Base-by-base conservation (phyloP, 64 coral and sea anemone species). In the Stichodactyla helianthus region DNA sequence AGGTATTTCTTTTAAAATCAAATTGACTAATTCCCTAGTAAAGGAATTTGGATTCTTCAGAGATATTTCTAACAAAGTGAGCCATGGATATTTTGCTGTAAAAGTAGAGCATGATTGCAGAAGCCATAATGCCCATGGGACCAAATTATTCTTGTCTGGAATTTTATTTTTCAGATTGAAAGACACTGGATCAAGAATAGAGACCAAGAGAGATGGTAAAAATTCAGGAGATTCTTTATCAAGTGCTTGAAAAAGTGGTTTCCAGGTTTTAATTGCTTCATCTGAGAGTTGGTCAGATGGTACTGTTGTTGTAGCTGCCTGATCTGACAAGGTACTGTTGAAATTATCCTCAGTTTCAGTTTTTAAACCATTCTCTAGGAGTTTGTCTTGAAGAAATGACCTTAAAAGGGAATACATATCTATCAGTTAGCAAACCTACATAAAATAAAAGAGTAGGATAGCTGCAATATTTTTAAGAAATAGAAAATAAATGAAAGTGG, bases 171-270 rank as follows among this genome's bases (percentile, higher is more conserved):
- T 18, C 9, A 82, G 6, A 54, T 54, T 17, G 5, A n/a, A 9
- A 61, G 22, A 74, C 68, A 27, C 15, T 82, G 54, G 60, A 19
- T 59, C 61, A 27, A 89, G 7, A 11, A 89, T 54, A 51, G 74
- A 80, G 5, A 44, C 27, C 52, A 92, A 55, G 22, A 95, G 52
- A 4, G 70, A 76, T 54, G 88, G 68, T 50, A 92, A 85, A 88
- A 99, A 99, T 55, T 94, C 87, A 19, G 84, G 26, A 63, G 88
- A 92, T 13, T 58, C 82, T 89, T 86, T 87, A 55, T 95, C 88
- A 6, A 94, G 81, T 19, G 82, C 85, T 88, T 92, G 62, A 14
- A 99, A 84, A 10, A 99, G 89, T 51, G 90, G 87, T 54, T 88
- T 88, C 93, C 93, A 94, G 7, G 77, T 50, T 10, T 87, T 50